Base-by-base conservation (phyloP, 2,797 vertebrate genomes). In the Epinephelus awoara region DNA sequence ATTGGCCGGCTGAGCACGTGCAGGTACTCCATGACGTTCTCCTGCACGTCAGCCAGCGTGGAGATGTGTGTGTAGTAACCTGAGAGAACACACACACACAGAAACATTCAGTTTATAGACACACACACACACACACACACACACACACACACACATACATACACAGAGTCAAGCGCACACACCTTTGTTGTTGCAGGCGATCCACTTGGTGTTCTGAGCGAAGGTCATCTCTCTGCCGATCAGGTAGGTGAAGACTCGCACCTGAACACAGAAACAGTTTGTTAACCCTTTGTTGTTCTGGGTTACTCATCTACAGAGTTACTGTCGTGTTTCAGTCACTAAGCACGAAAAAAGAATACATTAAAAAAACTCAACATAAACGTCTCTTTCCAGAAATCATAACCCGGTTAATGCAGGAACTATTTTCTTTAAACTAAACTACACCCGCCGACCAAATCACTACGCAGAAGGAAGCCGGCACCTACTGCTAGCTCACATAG, bases 41-140 rank as follows among this genome's bases (percentile, higher is more conserved):
- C 98, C 93, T 99, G 98, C n/a, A 99, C 97, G 0, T 99, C 98
- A 0, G 98, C 98, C 87, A 99, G 94, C 0, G 98, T 99, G 79
- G 97, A 97, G 88, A 99, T 97, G 84, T 99, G n/a, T n/a, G 98
- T 99, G 91, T 99, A 99, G 89, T 97, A 99, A 62, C 98, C 98
- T 99, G 91, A 14, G 38, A 23, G 56, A 18, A 34, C 69, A 67
- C 62, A n/a, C n/a, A n/a, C n/a, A 75, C 13, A 40, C n/a, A 40
- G 5, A 47, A 2, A 12, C 38, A 64, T 55, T 5, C 47, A 7
- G 17, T 49, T 46, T 11, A 75, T 11, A 34, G n/a, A n/a, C n/a
- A 27, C 27, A 27, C 27, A 38, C 11, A 63, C 63, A 52, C 46
- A 52, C 46, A 27, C 51, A 54, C 18, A 64, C 15, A 62, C 34